phyloP scores from a whole-genome alignment of 2,888 invertebrate genomes.

The Bombylius major region DNA sequence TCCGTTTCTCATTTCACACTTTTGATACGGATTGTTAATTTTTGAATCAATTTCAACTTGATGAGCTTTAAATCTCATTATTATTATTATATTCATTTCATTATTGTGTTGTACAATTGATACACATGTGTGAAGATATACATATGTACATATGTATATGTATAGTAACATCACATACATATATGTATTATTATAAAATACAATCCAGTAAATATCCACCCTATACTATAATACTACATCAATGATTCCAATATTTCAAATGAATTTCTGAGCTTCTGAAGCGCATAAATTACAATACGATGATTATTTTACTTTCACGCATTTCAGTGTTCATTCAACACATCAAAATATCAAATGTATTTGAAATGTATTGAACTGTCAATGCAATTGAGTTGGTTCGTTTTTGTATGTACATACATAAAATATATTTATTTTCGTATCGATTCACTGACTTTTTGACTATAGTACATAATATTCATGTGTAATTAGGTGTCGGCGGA shows the following conservation, averaged over 20 bases:
- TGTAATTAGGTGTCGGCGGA: background rate
- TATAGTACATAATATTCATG: no score
- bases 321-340: background rate
- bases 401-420: background rate
- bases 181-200: no score
- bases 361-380: background rate
- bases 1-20: constrained; percentile 9
- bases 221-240: no score
- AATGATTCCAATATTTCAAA: no score
- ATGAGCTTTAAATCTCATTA: no score
- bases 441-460: background rate
- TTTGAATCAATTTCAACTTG: background rate
- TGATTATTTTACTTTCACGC: background rate
- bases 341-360: background rate
- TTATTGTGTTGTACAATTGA: no score
- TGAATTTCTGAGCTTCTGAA: background rate
- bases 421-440: background rate
- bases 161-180: no score
- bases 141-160: no score
- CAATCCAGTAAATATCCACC: no score
- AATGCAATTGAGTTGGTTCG: background rate
- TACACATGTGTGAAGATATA: no score
- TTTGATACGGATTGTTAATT: constrained; percentile 5
- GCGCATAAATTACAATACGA: background rate
- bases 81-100: no score